Conservation (phyloP, 2,888 invertebrate species). For the Phytoseiulus persimilis region DNA sequence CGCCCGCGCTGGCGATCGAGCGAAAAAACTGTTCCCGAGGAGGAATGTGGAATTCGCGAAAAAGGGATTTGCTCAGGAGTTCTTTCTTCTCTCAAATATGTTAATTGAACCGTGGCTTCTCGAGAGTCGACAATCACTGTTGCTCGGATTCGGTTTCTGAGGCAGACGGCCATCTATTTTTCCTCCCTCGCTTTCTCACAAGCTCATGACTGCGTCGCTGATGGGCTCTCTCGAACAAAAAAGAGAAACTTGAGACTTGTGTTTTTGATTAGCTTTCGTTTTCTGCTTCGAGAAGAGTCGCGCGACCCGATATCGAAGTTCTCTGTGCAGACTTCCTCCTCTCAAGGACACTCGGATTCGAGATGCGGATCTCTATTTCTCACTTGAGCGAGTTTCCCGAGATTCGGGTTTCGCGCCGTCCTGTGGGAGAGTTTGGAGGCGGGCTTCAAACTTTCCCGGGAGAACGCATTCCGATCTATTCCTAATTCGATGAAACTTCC, state of each 20-base stretch:
- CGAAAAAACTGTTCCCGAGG: no score
- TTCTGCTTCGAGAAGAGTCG: neutral
- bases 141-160: neutral
- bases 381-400: neutral
- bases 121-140: neutral
- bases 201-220: no score
- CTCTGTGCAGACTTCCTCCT: neutral
- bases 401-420: neutral
- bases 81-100: no score
- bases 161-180: neutral
- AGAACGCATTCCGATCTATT: neutral
- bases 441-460: neutral
- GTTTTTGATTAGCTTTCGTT: neutral
- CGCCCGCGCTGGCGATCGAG: no score
- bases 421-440: neutral
- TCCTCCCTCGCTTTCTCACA: neutral
- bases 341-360: neutral
- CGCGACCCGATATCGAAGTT: neutral
- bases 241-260: neutral
- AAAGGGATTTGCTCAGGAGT: no score
- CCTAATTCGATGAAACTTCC: neutral
- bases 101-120: no score
- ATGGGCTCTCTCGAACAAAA: no score
- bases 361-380: neutral
- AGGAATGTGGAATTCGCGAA: no score